These are phyloP conservation scores for Eublepharis macularius DNA, from an alignment of 2,113 vertebrate species.

Conservation along the genomic window DNA sequence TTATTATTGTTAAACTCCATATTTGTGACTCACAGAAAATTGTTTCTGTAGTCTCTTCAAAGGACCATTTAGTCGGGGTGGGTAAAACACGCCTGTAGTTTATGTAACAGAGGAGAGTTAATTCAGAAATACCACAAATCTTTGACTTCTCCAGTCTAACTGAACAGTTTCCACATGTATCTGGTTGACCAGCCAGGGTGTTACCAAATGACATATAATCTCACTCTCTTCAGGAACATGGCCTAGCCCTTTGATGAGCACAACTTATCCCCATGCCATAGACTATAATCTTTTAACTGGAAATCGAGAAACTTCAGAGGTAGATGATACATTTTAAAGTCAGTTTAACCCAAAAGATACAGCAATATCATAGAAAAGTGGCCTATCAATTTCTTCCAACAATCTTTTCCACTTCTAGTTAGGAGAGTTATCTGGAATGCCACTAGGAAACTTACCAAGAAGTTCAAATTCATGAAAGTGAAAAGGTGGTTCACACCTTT, in stretches of 20 bases:
- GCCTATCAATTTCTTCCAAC: background rate
- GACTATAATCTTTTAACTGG: background rate
- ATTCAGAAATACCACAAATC: background rate
- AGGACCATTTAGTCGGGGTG: background rate
- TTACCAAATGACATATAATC: too few species aligned
- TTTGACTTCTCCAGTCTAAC: too few species aligned
- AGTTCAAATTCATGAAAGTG: background rate
- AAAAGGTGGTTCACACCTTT: background rate
- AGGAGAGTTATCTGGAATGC: background rate
- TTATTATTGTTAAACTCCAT: background rate
- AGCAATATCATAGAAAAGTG: background rate
- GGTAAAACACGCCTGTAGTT: background rate
- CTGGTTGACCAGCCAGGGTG: too few species aligned
- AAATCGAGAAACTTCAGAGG: background rate
- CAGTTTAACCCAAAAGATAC: background rate
- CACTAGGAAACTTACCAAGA: background rate
- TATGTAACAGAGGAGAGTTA: background rate
- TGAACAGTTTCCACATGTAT: too few species aligned
- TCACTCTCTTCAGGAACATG: background rate
- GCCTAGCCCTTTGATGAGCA: background rate
- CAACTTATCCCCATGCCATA: background rate
- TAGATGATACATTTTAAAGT: too few species aligned
- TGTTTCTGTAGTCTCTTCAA: background rate
- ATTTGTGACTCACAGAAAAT: background rate
- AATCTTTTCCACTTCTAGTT: background rate